phyloP scores from a whole-genome alignment of 2,888 invertebrate species.

The Hartigia nigra region DNA sequence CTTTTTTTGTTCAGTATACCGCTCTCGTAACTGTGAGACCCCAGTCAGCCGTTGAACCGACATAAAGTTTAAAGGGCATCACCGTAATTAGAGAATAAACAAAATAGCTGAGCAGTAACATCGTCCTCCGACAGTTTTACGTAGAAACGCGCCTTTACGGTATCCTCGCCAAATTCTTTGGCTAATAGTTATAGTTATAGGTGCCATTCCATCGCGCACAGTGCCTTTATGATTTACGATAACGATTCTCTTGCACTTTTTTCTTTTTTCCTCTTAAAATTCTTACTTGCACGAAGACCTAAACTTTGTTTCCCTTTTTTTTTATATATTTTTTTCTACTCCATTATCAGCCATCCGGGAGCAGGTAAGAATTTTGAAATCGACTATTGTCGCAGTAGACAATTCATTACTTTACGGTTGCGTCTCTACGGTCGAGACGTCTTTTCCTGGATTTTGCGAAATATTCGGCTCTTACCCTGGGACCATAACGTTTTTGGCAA shows the following conservation, averaged over 20 bases:
- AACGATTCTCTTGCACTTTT: background rate
- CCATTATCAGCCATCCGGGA: background rate
- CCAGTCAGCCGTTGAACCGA: background rate
- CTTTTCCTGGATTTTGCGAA: background rate
- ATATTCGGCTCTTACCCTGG: background rate
- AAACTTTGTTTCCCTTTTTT: background rate
- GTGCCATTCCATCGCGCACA: background rate
- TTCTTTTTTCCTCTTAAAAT: background rate
- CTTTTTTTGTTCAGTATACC: background rate
- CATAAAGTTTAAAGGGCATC: conserved; percentile 2
- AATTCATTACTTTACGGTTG: background rate
- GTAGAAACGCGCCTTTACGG: background rate
- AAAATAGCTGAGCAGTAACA: background rate
- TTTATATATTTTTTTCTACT: background rate
- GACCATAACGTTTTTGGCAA: conserved; percentile 7
- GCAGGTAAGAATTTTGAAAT: background rate
- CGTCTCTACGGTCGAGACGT: background rate
- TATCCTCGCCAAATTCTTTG: background rate
- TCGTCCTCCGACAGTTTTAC: background rate
- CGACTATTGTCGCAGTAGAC: background rate
- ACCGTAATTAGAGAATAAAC: conserved; percentile 9
- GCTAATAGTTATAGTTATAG: background rate
- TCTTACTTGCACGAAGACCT: background rate
- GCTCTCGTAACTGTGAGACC: background rate
- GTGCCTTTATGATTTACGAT: background rate